These are phyloP conservation scores for Lutjanus campechanus DNA, from an alignment of 2,797 vertebrate genomes.

Conservation along the genomic window DNA sequence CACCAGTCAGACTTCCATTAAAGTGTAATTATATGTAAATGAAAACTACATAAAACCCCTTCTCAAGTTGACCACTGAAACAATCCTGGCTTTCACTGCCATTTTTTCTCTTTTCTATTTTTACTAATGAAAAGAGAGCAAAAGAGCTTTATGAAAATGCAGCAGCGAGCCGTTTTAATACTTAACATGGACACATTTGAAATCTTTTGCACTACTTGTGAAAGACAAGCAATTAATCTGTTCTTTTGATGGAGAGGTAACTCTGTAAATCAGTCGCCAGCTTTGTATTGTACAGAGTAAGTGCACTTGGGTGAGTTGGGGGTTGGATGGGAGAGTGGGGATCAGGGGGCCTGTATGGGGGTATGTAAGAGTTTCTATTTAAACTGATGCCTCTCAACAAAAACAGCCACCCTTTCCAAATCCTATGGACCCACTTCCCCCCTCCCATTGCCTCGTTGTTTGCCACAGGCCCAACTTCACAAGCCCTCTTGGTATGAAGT, in stretches of 20 bases:
- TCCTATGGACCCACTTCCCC: constrained; percentile 46
- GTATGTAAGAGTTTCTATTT: constrained; percentile 80
- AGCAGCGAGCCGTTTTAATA: constrained; percentile 31
- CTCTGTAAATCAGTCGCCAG: constrained; percentile 54
- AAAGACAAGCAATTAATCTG: constrained; percentile 69
- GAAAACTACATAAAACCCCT: constrained; percentile 77
- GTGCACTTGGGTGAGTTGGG: constrained; percentile 52
- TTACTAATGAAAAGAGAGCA: constrained; percentile 34
- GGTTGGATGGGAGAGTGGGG: constrained; percentile 45
- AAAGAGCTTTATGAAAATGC: constrained; percentile 34
- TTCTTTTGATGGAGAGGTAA: constrained; percentile 71
- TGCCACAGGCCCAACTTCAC: constrained; percentile 70
- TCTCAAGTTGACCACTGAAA: constrained; percentile 76
- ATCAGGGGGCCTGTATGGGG: constrained; percentile 61
- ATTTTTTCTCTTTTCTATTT: constrained; percentile 15
- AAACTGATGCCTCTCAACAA: constrained; percentile 74
- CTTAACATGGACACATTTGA: constrained; percentile 48
- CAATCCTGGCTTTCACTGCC: constrained; percentile 34
- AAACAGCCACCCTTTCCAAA: constrained; percentile 71
- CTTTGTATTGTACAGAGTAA: constrained; percentile 59
- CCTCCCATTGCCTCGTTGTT: constrained; percentile 61
- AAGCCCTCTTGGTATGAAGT: constrained; percentile 70
- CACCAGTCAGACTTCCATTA: constrained; percentile 86
- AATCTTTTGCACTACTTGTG: constrained; percentile 50
- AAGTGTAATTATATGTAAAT: constrained; percentile 89